These are phyloP conservation scores for Synanthedon andrenaeformis DNA, from an alignment of 2,888 invertebrate species.

Conservation along the genomic window DNA sequence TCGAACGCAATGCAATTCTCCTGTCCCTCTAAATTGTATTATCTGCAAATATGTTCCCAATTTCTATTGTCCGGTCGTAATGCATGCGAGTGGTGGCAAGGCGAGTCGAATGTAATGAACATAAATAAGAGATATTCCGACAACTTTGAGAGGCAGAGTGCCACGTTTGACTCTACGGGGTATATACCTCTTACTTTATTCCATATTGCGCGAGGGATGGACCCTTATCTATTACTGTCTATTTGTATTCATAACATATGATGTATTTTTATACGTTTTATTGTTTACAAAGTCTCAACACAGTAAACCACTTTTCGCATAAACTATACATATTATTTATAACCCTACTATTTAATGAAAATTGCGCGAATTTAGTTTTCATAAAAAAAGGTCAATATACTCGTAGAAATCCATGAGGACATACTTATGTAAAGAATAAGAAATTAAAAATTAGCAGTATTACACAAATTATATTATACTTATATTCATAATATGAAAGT, in stretches of 20 bases:
- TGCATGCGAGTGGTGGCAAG: slow-evolving; percentile 33
- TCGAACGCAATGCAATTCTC: slow-evolving; percentile 48
- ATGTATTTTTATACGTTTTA: slow-evolving; percentile 1
- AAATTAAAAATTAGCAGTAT: too few relatives aligned
- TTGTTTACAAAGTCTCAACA: neutral
- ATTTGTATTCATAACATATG: slow-evolving; percentile 10
- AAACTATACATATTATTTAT: too few relatives aligned
- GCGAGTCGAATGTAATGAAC: slow-evolving; percentile 50
- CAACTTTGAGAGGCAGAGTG: slow-evolving; percentile 23
- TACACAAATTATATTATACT: too few relatives aligned
- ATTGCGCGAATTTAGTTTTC: too few relatives aligned
- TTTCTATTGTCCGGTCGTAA: slow-evolving; percentile 58
- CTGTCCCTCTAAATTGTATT: slow-evolving; percentile 58
- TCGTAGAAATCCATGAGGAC: too few relatives aligned
- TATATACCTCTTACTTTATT: slow-evolving; percentile 28
- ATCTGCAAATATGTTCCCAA: slow-evolving; percentile 67
- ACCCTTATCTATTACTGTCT: slow-evolving; percentile 9
- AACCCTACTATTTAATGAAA: too few relatives aligned
- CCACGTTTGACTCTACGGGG: slow-evolving; percentile 17
- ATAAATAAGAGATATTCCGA: slow-evolving; percentile 48
- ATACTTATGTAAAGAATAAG: too few relatives aligned
- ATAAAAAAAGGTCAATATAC: too few relatives aligned
- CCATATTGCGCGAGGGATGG: slow-evolving; percentile 6
- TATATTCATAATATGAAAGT: too few relatives aligned
- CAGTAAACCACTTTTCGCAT: neutral